Base-by-base conservation (phyloP, 2,113 vertebrate genomes). In the Anser cygnoides region DNA sequence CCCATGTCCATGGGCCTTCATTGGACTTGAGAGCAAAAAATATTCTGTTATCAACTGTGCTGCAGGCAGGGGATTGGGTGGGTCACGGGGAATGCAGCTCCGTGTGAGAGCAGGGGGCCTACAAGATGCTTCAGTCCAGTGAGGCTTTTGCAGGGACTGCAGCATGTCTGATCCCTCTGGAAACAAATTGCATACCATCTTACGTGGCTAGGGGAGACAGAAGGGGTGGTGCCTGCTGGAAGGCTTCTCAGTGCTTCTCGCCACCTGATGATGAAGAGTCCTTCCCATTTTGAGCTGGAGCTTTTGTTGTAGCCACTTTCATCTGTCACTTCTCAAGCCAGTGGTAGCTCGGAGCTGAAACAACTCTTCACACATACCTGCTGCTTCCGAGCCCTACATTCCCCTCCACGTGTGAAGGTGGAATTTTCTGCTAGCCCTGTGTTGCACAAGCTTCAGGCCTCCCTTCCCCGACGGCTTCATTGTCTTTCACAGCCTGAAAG, bases 321-420 rank as follows among this genome's bases (percentile, higher is more conserved):
- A 25, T 65, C 15, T 52, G 23, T 9, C 50, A 14, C 43, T 75
- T 10, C 58, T 63, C 29, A 2, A 18, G 39, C 25, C 62, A 49
- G n/a, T 18, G 31, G 43, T 19, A 65, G 50, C 43, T 59, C 19
- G 37, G 73, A 84, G 67, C 29, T 88, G 50, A 75, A 84, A 46
- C 50, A 0, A 3, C 52, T 70, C 7, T 26, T 79, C 4, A 31
- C 17, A 2, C 19, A 11, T 79, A 41, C 55, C 5, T 0, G 3
- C 58, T 66, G 65, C 25, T 26, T 76, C 19, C 20, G 7, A 0
- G 5, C 35, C 39, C 28, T 9, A 50, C 13, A 7, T 33, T 66
- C 25, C 59, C 22, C 21, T 71, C 25, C n/a, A 8, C 29, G 22
- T 19, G n/a, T 57, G 23, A 66, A 65, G 44, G 74, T 49, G 31